Evolutionary conservation across 2,888 invertebrate species (phyloP).

Genomic region (Hemaris fuciformis): DNA sequence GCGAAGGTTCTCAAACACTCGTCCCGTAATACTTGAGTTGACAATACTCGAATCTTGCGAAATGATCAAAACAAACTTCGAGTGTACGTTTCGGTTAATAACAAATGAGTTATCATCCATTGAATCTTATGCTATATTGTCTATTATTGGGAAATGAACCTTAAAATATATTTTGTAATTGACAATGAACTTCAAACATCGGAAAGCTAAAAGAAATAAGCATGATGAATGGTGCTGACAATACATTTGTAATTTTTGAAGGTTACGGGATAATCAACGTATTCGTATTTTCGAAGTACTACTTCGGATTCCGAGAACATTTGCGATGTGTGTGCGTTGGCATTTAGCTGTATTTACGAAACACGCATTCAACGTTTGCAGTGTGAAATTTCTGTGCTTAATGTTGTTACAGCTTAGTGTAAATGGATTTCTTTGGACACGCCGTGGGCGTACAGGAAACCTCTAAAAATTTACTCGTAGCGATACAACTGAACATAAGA

Average conservation of each 20-base stretch:
- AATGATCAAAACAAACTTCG: neutral
- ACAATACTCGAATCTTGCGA: constrained; percentile 30
- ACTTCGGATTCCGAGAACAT: constrained; percentile 34
- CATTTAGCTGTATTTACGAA: constrained; percentile 70
- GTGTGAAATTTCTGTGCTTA: constrained; percentile 48
- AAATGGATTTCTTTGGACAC: constrained; percentile 18
- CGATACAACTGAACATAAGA: neutral
- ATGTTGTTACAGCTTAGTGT: constrained; percentile 40
- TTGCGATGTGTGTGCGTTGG: constrained; percentile 51
- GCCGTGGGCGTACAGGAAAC: neutral
- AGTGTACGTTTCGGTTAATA: neutral
- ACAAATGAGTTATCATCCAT: neutral
- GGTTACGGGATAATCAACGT: constrained; percentile 30
- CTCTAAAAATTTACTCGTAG: neutral
- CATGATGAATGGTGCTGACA: neutral
- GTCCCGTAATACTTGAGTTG: constrained; percentile 28
- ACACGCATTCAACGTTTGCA: constrained; percentile 43
- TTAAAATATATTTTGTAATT: neutral
- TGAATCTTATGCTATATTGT: neutral
- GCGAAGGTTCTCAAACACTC: constrained; percentile 47
- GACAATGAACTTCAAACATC: neutral
- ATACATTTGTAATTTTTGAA: constrained; percentile 26
- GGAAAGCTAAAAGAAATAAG: neutral
- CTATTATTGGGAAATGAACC: neutral
- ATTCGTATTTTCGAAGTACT: constrained; percentile 22